Base-by-base conservation (phyloP, 35 echinoderm and acorn worm species). In the Lytechinus pictus region DNA sequence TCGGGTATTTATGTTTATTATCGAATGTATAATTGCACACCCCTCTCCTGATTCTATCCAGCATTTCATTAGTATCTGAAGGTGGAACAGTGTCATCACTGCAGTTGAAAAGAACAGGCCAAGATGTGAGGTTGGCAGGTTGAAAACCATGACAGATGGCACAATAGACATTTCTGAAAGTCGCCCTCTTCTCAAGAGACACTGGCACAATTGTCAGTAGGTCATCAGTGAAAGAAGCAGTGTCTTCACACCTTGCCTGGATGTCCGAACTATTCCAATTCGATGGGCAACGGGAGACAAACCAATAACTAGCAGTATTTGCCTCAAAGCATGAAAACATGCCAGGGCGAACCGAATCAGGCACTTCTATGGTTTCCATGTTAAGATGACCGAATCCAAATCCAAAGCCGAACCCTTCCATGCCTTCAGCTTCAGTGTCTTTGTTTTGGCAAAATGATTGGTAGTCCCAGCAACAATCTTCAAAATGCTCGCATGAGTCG, bases 131-230 rank as follows among this genome's bases (percentile, higher is more conserved):
- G 8, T 87, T 93, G 14, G 60, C 53, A 11, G 94, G 51, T 11
- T 91, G 53, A 21, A 94, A 87, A 16, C 90, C 89, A 58, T 97
- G 95, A 89, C 97, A 97, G 13, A 97, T 56, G n/a, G 97, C 97
- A 72, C 97, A 96, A 54, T 96, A 96, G 21, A 94, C 71, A 58
- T 96, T 96, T 33, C 86, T 94, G 54, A 94, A 96, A 1, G 96
- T 96, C 19, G 94, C 86, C 16, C 14, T 52, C 27, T 19, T 51
- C 19, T 44, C 86, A 21, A 94, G 60, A 57, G 96, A 94, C 14
- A 96, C 96, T 2, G 96, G 96, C 54, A 94, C 93, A 87, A 88
- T 28, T 8, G 93, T 94, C 6, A 89, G 53, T 5, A 27, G 28
- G 27, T 94, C 72, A 51, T 89, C 2, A 2, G 33, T 94, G 54